A percentile compares a stretch with the other conserved stretches of the same genome.
Evolutionary conservation across 2,113 vertebrate species (phyloP).

Genomic region (Pseudorasbora parva): DNA sequence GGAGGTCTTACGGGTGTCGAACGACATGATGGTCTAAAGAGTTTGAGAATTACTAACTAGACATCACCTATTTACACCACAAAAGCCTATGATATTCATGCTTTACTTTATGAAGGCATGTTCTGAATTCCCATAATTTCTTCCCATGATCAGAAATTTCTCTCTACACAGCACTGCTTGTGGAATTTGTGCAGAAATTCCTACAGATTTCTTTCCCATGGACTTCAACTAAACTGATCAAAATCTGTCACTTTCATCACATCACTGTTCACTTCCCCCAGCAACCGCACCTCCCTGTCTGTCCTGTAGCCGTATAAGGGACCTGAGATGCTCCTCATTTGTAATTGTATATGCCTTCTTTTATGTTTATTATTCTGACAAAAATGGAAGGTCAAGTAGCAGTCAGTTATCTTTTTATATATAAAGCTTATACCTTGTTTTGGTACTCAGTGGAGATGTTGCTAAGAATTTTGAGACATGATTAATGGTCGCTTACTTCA

Average conservation of each 20-base stretch:
- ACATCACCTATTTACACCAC: not conserved
- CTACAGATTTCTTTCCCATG: not conserved
- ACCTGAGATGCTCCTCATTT: not conserved
- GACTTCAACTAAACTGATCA: slow-evolving; percentile 30
- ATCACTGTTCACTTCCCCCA: not conserved
- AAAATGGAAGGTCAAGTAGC: slow-evolving; percentile 11
- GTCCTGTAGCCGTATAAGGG: not conserved
- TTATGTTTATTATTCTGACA: not conserved
- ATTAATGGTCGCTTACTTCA: not conserved
- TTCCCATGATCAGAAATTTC: not conserved
- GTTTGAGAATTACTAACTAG: not conserved
- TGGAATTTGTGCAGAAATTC: slow-evolving; percentile 32
- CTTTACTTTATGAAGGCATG: not conserved
- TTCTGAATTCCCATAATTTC: not conserved
- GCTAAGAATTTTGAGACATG: not conserved
- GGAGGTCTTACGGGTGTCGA: too few relatives aligned
- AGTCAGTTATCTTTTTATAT: not conserved
- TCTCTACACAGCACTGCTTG: not conserved
- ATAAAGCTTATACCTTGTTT: not conserved
- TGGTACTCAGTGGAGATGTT: not conserved
- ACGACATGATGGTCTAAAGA: too few relatives aligned
- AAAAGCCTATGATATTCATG: not conserved
- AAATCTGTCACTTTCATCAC: slow-evolving; percentile 42
- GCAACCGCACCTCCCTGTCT: not conserved
- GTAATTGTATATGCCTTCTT: slow-evolving; percentile 2